Base-by-base conservation (phyloP, 2,888 invertebrate species). In the Ceramica pisi region DNA sequence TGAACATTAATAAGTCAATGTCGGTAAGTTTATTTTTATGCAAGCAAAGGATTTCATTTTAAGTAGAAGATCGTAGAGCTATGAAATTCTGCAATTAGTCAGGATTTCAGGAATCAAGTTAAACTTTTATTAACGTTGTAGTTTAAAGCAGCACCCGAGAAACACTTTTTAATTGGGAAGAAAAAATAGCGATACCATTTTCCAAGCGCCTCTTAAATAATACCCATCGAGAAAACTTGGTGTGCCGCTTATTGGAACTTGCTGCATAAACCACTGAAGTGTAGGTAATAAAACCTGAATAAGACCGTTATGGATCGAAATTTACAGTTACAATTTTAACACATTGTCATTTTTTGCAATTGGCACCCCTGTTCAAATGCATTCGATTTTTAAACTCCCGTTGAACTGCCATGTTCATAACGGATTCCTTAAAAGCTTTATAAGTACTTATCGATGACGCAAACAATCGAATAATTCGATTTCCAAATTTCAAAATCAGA, bases 401-500 rank as follows among this genome's bases (percentile, higher is more conserved):
- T 72, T 79, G 65, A 46, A 63, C 63, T 60, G 67, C 66, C 66
- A 66, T 71, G 61, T 72, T 82, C 35, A 67, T 68, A 68, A 79
- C 83, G 53, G 67, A 67, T 38, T 75, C 66, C 62, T 71, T 83
- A 81, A 83, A 85, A 86, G 85, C 84, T 74, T 80, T 71, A 72
- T 73, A 86, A 86, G 85, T 80, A 85, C 85, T 83, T 80, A 78
- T 72, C 71, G 70, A 56, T 72, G 69, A 67, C 81, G 61, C 77
- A 78, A 93, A 94, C 92, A 94, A 92, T 91, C 89, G 88, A 88
- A 88, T 91, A 90, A 94, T 93, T 93, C 91, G 89, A 93, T 93
- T 93, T 94, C 92, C 90, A 90, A 94, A 93, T 93, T 89, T 90
- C 89, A 91, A 93, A 94, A 92, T 93, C 89, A 86, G 90, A 92